Base-by-base conservation (phyloP, 1,140 invertebrate species). In the Camponotus floridanus region DNA sequence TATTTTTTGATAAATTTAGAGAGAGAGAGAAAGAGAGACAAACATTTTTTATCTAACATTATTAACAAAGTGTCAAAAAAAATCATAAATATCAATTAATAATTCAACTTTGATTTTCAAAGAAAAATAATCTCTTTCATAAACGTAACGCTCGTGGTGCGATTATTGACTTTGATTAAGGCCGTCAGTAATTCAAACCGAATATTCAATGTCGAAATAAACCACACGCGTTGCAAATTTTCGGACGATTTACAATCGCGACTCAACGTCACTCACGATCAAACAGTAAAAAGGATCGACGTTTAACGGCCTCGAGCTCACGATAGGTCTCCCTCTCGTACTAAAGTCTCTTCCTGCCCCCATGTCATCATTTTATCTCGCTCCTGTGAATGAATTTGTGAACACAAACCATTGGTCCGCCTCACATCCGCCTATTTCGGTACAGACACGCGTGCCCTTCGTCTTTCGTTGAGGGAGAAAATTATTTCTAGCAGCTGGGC, bases 401-500 rank as follows among this genome's bases (percentile, higher is more conserved):
- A 80, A 86, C 81, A 76, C 81, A 85, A 85, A 85, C 48, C 87
- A 65, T 78, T 84, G 70, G 57, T 64, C 55, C 65, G 55, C 64
- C 65, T 80, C 74, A 64, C 68, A 84, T 85, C 70, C 88, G 88
- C 85, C 76, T 92, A 92, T 92, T 92, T 92, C 51, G 48, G 90
- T 91, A 70, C 79, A 76, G 86, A 87, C 87, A 26, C 76, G 85
- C 68, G 71, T 86, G 87, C 90, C 88, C 76, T 88, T 90, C 81
- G 79, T 61, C 73, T 89, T 76, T 85, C 80, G 85, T 86, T 86
- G 73, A 88, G 91, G 91, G 89, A 91, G 87, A 91, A 86, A 87
- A 91, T 92, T 92, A 92, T 92, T 92, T 91, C 87, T 76, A 83
- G 89, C 87, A 74, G 67, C 68, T 18, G 74, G 83, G 73, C n/a